These are phyloP conservation scores for Chaenodraco wilsoni DNA, from an alignment of 2,797 vertebrate genomes.

Conservation along the genomic window DNA sequence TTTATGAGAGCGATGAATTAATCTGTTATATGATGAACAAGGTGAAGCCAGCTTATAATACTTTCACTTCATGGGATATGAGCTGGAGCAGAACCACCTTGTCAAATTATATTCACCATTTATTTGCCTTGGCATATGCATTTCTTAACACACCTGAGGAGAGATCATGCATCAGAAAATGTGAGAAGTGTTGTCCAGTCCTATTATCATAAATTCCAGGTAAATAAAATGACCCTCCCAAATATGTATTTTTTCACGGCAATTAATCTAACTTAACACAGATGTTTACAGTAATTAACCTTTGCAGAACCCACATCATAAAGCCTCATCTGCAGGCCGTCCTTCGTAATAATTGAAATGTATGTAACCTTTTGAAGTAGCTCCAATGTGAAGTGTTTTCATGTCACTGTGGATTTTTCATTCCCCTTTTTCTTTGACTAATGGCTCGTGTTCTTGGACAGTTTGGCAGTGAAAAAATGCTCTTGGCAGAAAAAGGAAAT, in stretches of 20 bases:
- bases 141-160: constrained; percentile 8
- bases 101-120: constrained; percentile 11
- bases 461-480: constrained; percentile 28
- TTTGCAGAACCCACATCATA: constrained; percentile 32
- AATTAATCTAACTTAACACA: constrained; percentile 38
- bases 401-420: neutral
- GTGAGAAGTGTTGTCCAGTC: neutral
- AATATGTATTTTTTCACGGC: constrained; percentile 11
- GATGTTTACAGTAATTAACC: constrained; percentile 52
- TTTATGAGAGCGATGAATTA: neutral
- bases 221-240: neutral
- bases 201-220: constrained; percentile 19
- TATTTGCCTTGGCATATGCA: constrained; percentile 6
- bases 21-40: constrained; percentile 15
- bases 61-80: constrained; percentile 1
- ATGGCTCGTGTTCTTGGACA: constrained; percentile 12
- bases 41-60: neutral
- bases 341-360: constrained; percentile 37
- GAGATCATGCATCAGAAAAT: neutral
- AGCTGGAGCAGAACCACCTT: neutral
- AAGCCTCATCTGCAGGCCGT: constrained; percentile 44
- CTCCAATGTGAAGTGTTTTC: constrained; percentile 13
- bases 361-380: constrained; percentile 39
- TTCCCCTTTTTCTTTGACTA: constrained; percentile 13
- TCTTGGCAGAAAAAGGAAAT: constrained; percentile 24